These are phyloP conservation scores for Metaphire vulgaris DNA, from an alignment of 1,140 invertebrate species.

Conservation along the genomic window DNA sequence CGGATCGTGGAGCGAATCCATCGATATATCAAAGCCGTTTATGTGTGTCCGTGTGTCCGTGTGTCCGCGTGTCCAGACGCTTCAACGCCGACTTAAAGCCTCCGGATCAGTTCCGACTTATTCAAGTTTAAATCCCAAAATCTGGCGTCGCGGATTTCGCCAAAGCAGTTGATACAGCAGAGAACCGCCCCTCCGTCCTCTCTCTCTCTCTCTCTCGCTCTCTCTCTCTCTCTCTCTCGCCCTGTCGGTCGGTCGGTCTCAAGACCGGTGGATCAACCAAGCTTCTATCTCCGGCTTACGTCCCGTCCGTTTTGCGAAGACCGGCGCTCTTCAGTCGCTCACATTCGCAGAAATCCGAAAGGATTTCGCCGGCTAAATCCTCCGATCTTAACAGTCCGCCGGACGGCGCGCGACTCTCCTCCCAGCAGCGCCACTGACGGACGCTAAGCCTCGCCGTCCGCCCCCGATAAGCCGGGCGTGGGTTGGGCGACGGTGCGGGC, in stretches of 20 bases:
- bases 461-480: neutral
- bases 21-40: neutral
- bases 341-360: neutral
- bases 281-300: neutral
- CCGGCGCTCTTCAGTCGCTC: neutral
- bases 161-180: no score
- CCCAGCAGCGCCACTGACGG: neutral
- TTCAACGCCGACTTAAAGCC: neutral
- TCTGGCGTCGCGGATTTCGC: neutral
- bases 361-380: neutral
- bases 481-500: neutral
- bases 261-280: neutral
- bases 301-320: neutral
- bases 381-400: neutral
- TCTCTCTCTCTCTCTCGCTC: no score
- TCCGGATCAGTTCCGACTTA: neutral
- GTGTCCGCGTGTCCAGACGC: no score
- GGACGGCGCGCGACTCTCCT: neutral
- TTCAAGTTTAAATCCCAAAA: neutral
- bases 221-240: neutral
- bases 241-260: neutral
- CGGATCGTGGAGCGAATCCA: neutral
- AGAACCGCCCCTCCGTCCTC: no score
- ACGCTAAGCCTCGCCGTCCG: neutral
- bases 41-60: no score